Evolutionary conservation across 2,888 invertebrate species (phyloP), one percentile per base, ranked within the genome.

Genomic region (Rhabditoides inermis): DNA sequence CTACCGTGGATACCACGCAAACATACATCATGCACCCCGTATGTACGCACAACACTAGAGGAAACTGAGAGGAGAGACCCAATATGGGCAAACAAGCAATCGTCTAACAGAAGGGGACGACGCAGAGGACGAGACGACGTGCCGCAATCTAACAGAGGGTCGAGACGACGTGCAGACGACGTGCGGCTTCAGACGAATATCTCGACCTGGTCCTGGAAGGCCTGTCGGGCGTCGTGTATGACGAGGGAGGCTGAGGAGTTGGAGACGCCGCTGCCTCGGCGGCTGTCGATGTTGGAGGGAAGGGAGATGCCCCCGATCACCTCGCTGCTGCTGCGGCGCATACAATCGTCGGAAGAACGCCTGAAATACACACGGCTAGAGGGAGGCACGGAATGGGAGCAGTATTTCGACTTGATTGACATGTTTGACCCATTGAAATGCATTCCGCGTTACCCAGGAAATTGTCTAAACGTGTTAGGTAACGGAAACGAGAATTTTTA

Each of bases 231-330:
- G 50, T 74, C 73, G 55, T 74, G 71, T 27, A 74, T 66, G 45
- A 69, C 69, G 3, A 74, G 66, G 15, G 72, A 73, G 7, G 74
- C 74, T 5, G 72, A 73, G 32, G 63, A 63, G 57, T 72, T 74
- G 53, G 70, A 70, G 74, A 74, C 75, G 12, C 62, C 68, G 23
- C 72, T 72, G 6, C 72, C 71, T 47, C 74, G 63, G 55, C 60
- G 41, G 32, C 56, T 59, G 45, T 64, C 60, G 46, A 61, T 64
- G 35, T 45, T 28, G 4, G 62, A 61, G 12, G 62, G 65, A 39
- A 65, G 47, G 32, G 56, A 50, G 7, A 65, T 63, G 27, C 70
- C 70, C 25, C 72, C 71, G 42, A 74, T 71, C 32, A 74, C 68
- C 58, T 75, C 74, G 25, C 67, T 67, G 6, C 69, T 71, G 2